phyloP scores from a whole-genome alignment of 2,113 vertebrate genomes.

The Chinchilla lanigera region DNA sequence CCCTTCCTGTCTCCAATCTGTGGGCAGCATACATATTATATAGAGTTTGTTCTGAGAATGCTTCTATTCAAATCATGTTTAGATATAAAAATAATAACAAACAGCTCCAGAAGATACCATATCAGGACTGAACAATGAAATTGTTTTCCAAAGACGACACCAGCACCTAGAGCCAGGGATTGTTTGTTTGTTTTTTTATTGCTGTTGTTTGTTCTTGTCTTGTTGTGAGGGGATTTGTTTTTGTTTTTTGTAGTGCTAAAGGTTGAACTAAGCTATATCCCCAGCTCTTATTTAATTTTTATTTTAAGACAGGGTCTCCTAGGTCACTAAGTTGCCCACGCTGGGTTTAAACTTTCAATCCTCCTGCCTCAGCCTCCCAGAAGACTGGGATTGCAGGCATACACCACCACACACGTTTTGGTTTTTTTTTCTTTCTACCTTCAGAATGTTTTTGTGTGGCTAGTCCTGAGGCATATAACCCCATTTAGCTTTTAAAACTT shows the following conservation, averaged over 20 bases:
- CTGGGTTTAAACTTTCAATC: background rate
- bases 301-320: background rate
- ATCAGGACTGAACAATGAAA: background rate
- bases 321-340: background rate
- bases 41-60: background rate
- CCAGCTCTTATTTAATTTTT: background rate
- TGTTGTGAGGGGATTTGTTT: background rate
- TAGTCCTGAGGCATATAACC: background rate
- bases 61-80: conserved; percentile 13
- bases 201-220: background rate
- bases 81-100: conserved; percentile 40
- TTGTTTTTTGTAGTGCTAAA: background rate
- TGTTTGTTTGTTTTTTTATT: background rate
- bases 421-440: background rate
- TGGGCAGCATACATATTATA: background rate
- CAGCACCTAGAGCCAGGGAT: background rate
- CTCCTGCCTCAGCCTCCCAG: background rate
- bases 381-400: background rate
- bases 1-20: background rate
- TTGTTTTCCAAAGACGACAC: conserved; percentile 14
- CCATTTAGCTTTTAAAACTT: background rate
- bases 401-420: background rate
- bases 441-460: background rate
- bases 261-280: background rate
- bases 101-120: background rate